Conservation (phyloP, 2,797 vertebrate genomes). For the Eulemur mongoz region DNA sequence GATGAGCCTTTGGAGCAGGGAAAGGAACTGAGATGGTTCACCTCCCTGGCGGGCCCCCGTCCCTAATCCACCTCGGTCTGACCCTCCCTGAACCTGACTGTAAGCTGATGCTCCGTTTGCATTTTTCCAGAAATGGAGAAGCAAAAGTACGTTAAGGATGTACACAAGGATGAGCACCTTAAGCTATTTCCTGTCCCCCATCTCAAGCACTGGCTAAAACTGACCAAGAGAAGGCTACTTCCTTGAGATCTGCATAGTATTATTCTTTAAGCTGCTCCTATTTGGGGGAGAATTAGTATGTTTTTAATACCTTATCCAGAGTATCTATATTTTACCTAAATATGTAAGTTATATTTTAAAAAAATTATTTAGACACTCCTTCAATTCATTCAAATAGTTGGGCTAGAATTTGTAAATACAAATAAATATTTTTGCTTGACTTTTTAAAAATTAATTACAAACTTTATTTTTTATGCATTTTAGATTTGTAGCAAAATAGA, state of each 20-base stretch:
- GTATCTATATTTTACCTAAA: background rate
- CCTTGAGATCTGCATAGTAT: background rate
- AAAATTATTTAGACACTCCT: background rate
- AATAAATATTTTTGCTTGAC: slow-evolving; percentile 28
- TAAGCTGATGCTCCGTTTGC: background rate
- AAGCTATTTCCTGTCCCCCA: background rate
- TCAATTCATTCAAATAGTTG: background rate
- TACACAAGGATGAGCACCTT: background rate
- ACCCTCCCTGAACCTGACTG: background rate
- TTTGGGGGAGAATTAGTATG: background rate
- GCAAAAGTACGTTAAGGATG: background rate
- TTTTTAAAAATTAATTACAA: background rate
- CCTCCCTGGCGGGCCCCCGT: background rate
- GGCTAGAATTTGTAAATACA: slow-evolving; percentile 17
- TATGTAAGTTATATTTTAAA: background rate
- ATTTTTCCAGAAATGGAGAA: background rate
- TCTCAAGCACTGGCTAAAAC: background rate
- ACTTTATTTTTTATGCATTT: background rate
- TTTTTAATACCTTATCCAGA: background rate
- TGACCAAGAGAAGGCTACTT: background rate
- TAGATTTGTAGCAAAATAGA: background rate
- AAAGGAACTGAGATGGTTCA: background rate
- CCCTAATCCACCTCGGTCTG: background rate
- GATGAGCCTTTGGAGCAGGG: background rate
- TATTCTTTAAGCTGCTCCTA: background rate